A percentile compares a stretch with the other conserved stretches of the same genome.
Conservation (phyloP, 2,113 vertebrate genomes). For the Muntiacus muntjak region DNA sequence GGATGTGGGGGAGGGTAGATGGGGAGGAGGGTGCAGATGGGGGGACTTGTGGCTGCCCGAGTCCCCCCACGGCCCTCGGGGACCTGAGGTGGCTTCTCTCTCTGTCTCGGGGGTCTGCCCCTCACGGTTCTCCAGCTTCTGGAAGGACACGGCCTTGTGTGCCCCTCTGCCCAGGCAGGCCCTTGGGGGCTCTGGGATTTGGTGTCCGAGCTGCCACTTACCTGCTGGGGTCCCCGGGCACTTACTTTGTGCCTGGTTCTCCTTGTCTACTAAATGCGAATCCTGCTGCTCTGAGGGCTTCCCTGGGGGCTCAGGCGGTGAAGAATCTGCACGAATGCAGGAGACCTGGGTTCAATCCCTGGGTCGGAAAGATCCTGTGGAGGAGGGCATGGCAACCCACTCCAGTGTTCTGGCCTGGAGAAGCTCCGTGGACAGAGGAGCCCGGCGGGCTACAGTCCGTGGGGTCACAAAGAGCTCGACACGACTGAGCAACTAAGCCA, state of each 20-base stretch:
- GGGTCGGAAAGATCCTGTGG: neutral
- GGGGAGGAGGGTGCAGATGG: neutral
- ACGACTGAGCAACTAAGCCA: neutral
- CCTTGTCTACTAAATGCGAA: neutral
- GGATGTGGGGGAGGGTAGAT: neutral
- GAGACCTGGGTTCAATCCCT: neutral
- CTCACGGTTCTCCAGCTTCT: neutral
- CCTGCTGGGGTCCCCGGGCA: neutral
- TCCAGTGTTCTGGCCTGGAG: neutral
- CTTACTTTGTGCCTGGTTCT: neutral
- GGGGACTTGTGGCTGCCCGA: accelerated
- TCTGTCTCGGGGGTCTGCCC: neutral
- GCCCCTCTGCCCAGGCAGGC: neutral
- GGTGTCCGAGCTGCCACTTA: neutral
- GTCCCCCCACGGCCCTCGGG: accelerated
- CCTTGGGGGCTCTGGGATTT: neutral
- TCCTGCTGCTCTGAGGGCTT: neutral
- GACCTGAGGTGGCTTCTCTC: neutral
- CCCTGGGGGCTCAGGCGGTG: neutral
- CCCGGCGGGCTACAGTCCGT: neutral
- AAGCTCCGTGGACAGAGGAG: neutral
- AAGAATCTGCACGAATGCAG: neutral
- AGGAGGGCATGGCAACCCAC: neutral
- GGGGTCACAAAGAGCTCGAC: accelerated
- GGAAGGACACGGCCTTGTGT: accelerated